Evolutionary conservation across 2,113 vertebrate species (phyloP).

Genomic region (Phycodurus eques): DNA sequence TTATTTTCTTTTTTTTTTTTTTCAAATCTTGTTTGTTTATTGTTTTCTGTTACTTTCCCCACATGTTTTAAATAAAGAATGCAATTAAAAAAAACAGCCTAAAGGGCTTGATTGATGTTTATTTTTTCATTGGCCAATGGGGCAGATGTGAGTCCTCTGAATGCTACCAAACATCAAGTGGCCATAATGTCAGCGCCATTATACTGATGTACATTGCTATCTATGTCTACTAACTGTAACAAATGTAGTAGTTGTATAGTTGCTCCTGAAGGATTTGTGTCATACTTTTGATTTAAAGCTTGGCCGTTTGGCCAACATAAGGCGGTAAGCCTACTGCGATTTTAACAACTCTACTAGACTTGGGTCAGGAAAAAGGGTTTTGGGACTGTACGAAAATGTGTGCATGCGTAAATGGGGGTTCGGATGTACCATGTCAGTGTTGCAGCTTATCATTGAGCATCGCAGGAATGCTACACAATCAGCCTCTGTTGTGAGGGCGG

Average conservation of each 20-base stretch:
- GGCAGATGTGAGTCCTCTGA: not conserved
- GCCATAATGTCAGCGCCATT: not conserved
- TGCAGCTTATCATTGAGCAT: slow-evolving; percentile 48
- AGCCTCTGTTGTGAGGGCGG: slow-evolving; percentile 59
- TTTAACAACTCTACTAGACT: not conserved
- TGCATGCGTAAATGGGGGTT: not conserved
- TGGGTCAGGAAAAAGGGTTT: not conserved
- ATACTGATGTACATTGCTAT: no score
- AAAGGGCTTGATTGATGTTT: not conserved
- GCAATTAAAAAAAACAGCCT: not conserved
- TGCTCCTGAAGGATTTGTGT: no score
- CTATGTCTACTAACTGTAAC: no score
- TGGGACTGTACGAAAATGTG: not conserved
- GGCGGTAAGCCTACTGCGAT: not conserved
- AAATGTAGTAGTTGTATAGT: no score
- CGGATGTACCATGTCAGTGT: slow-evolving; percentile 21
- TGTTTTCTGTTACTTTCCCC: no score
- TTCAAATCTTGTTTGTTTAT: no score
- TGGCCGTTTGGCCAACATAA: no score
- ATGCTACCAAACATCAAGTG: not conserved
- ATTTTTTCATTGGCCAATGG: not conserved
- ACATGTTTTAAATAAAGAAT: no score
- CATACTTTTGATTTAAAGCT: no score
- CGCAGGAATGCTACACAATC: slow-evolving; percentile 63
- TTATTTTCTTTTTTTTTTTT: no score